Percentiles rank a stretch among this genome's conserved stretches.
These are phyloP conservation scores for Pristionchus arcanus DNA, from an alignment of 2,888 invertebrate species.

Conservation along the genomic window DNA sequence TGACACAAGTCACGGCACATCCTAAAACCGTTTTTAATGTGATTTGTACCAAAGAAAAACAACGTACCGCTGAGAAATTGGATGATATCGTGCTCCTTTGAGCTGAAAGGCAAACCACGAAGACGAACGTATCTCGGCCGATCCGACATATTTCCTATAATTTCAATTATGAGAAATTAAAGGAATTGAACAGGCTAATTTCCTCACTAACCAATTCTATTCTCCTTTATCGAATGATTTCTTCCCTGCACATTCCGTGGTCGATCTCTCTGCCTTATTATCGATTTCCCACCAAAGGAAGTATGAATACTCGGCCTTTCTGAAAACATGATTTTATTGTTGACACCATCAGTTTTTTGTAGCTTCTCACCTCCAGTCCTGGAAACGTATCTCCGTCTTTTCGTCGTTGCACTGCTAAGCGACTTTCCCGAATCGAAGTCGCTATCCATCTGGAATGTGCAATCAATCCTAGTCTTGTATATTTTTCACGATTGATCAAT, in stretches of 20 bases:
- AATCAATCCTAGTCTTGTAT: neutral
- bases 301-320: no score
- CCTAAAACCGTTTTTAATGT: neutral
- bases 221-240: no score
- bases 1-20: neutral
- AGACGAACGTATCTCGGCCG: slow-evolving; percentile 51
- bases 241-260: no score
- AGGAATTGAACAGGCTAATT: neutral
- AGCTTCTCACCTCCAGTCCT: slow-evolving; percentile 72
- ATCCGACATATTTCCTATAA: slow-evolving; percentile 21
- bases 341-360: no score
- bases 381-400: slow-evolving; percentile 73
- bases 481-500: no score
- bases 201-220: no score
- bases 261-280: no score
- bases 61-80: slow-evolving; percentile 39
- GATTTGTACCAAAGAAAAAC: neutral
- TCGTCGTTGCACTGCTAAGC: slow-evolving; percentile 75
- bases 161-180: neutral
- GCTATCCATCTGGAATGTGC: slow-evolving; percentile 65
- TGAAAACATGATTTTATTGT: no score
- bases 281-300: no score
- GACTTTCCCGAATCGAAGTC: slow-evolving; percentile 71
- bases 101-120: slow-evolving; percentile 53
- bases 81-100: slow-evolving; percentile 32